Base-by-base conservation (phyloP, 2,888 invertebrate genomes). In the Timema cristinae region DNA sequence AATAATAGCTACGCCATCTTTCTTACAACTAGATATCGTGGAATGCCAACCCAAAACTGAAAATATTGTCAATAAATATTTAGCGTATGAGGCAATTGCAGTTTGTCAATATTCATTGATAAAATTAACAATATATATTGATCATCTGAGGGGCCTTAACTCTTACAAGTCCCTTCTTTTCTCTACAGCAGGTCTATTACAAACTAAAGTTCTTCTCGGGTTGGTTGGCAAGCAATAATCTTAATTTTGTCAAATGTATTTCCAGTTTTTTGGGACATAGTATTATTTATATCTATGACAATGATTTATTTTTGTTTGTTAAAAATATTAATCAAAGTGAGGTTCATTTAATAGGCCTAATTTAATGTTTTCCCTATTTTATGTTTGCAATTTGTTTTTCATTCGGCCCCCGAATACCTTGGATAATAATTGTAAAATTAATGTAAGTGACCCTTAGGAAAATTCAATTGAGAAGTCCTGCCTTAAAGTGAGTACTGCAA, bases 301-400 rank as follows among this genome's bases (percentile, higher is more conserved):
- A n/a, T 59, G 16, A 59, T 59, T 59, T n/a, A 15, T 59, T 59
- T 13, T 59, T 59, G n/a, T 15, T 59, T 59, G 59, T 59, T 59
- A 59, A 59, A 59, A 59, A 2, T 4, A 13, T 59, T 59, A 59
- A n/a, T 59, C 6, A 13, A 59, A 13, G 13, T 11, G n/a, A 54
- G 54, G n/a, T n/a, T 59, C 9, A 59, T 59, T 11, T 59, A n/a
- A 59, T 16, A 59, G 9, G 9, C 15, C 10, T 13, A 9, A n/a
- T 16, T 59, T 16, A 9, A 16, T 59, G 10, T 7, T 32, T 13
- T n/a, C 9, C 32, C 9, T n/a, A 10, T 13, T 6, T 59, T 59
- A 8, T 59, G 8, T 15, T 5, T 9, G 6, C 59, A 9, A 6
- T 5, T 5, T 16, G 7, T 15, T 9, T 32, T 15, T 59, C 15